These are phyloP conservation scores for Catharus bicknelli DNA, from an alignment of 2,113 vertebrate species.

Conservation along the genomic window DNA sequence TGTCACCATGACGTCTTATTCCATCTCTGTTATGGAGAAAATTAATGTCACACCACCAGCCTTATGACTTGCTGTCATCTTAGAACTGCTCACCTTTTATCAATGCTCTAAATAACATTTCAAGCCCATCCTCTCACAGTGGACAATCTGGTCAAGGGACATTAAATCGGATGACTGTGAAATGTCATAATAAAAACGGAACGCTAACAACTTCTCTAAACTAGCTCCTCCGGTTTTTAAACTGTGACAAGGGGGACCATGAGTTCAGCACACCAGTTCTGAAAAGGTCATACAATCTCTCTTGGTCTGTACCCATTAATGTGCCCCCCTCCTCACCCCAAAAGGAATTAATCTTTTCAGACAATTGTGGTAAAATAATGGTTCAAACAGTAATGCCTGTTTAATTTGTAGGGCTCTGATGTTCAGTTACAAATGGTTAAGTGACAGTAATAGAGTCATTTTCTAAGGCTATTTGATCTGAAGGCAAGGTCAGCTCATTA, in stretches of 20 bases:
- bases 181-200: constrained; percentile 93
- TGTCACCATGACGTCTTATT: constrained; percentile 96
- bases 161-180: constrained; percentile 92
- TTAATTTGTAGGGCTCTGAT: constrained; percentile 76
- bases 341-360: constrained; percentile 80
- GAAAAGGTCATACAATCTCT: constrained; percentile 89
- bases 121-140: constrained; percentile 89
- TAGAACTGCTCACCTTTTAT: constrained; percentile 96
- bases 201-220: constrained; percentile 89
- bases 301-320: constrained; percentile 91
- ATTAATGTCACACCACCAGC: constrained; percentile 95
- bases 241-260: constrained; percentile 84
- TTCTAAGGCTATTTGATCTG: constrained; percentile 56
- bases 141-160: constrained; percentile 93
- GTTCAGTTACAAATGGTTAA: constrained; percentile 68
- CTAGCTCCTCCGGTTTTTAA: constrained; percentile 86
- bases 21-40: constrained; percentile 95
- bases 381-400: constrained; percentile 72
- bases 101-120: constrained; percentile 94
- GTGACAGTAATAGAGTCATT: constrained; percentile 68
- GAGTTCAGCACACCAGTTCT: constrained; percentile 89
- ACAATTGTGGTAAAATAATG: constrained; percentile 76
- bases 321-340: constrained; percentile 73
- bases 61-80: constrained; percentile 96
- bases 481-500: constrained; percentile 58